Percentiles rank a stretch among this genome's conserved stretches.
Conservation (phyloP, 1,140 invertebrate genomes). For the Zaprionus gabonicus region DNA sequence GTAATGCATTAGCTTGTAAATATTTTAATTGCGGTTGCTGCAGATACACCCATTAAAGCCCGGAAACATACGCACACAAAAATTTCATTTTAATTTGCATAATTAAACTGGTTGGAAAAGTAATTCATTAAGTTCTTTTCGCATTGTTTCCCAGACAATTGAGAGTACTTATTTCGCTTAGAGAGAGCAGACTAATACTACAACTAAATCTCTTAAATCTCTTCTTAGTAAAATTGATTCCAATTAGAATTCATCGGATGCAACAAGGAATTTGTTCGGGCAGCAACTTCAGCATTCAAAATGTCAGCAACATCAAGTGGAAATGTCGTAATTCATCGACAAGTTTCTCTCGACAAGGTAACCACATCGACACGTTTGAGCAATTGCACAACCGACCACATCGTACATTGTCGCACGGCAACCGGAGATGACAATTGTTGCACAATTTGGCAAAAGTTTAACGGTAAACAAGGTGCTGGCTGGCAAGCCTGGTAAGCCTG, state of each 20-base stretch:
- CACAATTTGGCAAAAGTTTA: constrained; percentile 21
- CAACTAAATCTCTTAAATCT: not conserved
- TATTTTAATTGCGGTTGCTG: not conserved
- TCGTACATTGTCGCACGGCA: constrained; percentile 19
- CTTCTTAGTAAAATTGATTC: not conserved
- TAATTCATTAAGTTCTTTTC: not conserved
- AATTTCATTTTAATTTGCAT: constrained; percentile 16
- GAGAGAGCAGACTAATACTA: not conserved
- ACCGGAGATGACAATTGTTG: constrained; percentile 22
- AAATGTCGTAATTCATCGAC: not conserved
- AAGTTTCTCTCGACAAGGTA: not conserved
- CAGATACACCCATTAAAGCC: not conserved
- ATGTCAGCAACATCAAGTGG: not conserved
- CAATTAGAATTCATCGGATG: not conserved
- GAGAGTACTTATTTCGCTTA: not conserved
- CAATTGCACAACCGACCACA: constrained; percentile 11
- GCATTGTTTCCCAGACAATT: too few relatives aligned
- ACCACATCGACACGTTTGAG: not conserved
- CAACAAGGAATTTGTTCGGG: not conserved
- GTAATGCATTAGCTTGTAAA: constrained; percentile 14
- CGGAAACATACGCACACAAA: not conserved
- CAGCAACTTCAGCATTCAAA: not conserved
- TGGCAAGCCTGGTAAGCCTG: constrained; percentile 11
- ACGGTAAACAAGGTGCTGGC: constrained; percentile 14
- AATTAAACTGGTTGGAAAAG: not conserved